These are phyloP conservation scores for Nemotelus nigrinus DNA, from an alignment of 2,888 invertebrate species.

Conservation along the genomic window DNA sequence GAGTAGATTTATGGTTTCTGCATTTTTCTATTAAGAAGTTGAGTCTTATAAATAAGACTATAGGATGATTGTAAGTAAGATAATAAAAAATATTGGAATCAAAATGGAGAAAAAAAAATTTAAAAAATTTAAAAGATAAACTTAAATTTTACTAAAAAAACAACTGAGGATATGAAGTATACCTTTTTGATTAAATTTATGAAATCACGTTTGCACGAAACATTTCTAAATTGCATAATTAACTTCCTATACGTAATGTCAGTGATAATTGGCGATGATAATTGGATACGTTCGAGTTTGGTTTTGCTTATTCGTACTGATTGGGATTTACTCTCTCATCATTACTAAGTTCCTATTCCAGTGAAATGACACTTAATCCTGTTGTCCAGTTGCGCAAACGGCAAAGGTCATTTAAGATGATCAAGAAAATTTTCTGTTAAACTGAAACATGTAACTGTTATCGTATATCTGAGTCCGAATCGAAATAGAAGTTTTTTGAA, in stretches of 20 bases:
- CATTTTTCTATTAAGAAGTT: conserved; percentile 42
- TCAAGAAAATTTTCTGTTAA: too few relatives aligned
- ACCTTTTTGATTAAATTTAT: conserved; percentile 45
- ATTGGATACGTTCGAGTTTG: conserved; percentile 19
- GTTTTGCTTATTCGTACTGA: conserved; percentile 38
- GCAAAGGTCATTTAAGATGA: too few relatives aligned
- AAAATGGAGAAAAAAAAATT: conserved; percentile 11
- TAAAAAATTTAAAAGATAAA: conserved; percentile 35
- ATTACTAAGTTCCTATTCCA: conserved; percentile 21
- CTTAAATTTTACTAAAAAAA: conserved; percentile 29
- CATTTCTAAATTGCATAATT: conserved; percentile 29
- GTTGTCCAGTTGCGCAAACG: too few relatives aligned
- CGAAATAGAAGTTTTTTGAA: neutral
- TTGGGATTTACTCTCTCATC: conserved; percentile 3
- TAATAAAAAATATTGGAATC: conserved; percentile 40
- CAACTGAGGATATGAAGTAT: conserved; percentile 49
- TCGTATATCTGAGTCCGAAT: neutral
- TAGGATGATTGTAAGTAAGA: conserved; percentile 2
- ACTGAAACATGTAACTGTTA: neutral
- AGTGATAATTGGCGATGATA: conserved; percentile 34
- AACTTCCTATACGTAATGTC: conserved; percentile 34
- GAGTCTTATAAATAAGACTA: conserved; percentile 16
- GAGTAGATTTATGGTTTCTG: conserved; percentile 32
- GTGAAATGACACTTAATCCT: conserved; percentile 23
- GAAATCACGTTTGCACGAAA: conserved; percentile 39